Evolutionary conservation across 2,797 vertebrate species (phyloP).

Genomic region (Rhabdomys pumilio): DNA sequence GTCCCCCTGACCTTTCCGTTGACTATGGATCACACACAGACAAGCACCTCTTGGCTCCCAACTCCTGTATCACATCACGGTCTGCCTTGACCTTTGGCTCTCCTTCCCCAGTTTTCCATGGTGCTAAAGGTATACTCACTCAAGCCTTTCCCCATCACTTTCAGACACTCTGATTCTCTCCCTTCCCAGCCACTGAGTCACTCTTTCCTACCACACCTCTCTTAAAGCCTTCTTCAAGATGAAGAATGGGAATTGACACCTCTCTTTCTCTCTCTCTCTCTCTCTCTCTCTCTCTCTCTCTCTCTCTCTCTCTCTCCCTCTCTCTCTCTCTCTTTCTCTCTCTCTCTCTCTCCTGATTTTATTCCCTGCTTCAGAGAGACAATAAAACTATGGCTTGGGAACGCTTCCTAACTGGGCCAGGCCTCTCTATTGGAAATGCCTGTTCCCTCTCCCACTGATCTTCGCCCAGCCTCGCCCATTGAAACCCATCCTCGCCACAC

Average conservation of each 20-base stretch:
- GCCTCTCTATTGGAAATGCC: neutral
- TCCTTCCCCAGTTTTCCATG: constrained; percentile 55
- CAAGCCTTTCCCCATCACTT: constrained; percentile 55
- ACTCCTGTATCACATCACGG: neutral
- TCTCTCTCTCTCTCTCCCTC: neutral
- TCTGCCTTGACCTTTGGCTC: constrained; percentile 32
- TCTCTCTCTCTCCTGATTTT: neutral
- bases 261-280: neutral
- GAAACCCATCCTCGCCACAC: neutral
- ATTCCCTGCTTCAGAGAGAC: constrained; percentile 28
- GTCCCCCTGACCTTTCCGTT: neutral
- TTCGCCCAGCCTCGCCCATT: neutral
- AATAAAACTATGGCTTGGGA: constrained; percentile 59
- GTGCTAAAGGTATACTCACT: neutral
- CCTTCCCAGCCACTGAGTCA: constrained; percentile 74
- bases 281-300: neutral
- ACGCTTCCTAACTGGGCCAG: neutral
- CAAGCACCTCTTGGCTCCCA: neutral
- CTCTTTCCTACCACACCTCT: constrained; percentile 62
- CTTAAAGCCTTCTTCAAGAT: constrained; percentile 5
- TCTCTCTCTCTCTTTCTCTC: neutral
- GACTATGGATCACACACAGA: neutral
- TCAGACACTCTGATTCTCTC: constrained; percentile 57
- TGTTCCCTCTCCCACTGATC: neutral
- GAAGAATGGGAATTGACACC: constrained; percentile 40